phyloP scores from a whole-genome alignment of 2,888 invertebrate genomes.

The Nephrotoma flavescens region DNA sequence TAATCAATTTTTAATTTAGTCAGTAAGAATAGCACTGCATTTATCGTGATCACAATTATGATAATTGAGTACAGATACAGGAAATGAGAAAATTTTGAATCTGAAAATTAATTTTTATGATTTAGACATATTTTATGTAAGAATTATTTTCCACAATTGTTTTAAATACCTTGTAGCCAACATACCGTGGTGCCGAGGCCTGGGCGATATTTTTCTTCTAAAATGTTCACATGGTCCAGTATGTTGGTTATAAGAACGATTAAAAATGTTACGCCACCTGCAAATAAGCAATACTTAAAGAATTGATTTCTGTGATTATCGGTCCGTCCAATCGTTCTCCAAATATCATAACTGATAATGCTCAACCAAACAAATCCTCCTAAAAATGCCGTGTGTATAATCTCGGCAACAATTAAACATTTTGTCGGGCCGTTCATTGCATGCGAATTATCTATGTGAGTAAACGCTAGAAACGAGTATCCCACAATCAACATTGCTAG shows the following conservation, averaged over 20 bases:
- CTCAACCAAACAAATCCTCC: slow-evolving; percentile 80
- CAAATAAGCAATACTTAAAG: background rate
- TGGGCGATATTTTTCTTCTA: background rate
- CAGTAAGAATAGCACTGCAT: slow-evolving; percentile 26
- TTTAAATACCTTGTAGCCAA: background rate
- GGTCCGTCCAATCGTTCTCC: slow-evolving; percentile 35
- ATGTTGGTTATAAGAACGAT: background rate
- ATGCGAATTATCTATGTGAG: background rate
- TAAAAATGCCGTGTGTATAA: slow-evolving; percentile 40
- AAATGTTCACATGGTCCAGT: background rate
- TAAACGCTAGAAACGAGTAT: background rate
- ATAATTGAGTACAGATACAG: slow-evolving; percentile 27
- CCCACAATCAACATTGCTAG: background rate
- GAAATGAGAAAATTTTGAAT: slow-evolving; percentile 7
- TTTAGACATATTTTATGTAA: background rate
- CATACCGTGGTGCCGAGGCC: background rate
- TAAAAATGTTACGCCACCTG: background rate
- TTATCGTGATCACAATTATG: slow-evolving; percentile 23
- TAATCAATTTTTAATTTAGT: slow-evolving; percentile 21
- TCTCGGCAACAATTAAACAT: background rate
- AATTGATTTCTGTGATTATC: background rate
- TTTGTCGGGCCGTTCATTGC: slow-evolving; percentile 12
- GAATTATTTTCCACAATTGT: background rate
- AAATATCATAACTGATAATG: slow-evolving; percentile 75
- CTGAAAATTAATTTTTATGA: background rate